Evolutionary conservation across 1,140 invertebrate species (phyloP), one percentile per base, ranked within the genome.

Genomic region (Trichogramma pretiosum): DNA sequence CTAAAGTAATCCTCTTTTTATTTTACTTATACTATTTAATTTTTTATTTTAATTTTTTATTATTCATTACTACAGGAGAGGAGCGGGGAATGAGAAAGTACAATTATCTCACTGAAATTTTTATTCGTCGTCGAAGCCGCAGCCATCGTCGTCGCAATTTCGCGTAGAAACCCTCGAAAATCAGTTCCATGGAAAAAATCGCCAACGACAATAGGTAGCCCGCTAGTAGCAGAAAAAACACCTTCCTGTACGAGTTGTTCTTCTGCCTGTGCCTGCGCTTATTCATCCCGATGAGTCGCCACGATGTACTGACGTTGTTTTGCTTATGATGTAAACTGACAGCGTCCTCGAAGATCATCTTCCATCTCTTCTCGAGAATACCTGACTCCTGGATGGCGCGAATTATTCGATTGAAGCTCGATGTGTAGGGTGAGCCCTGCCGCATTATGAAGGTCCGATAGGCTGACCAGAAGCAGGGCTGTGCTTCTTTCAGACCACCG

Each of bases 341-440:
- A 11, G 5, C 24, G 24, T 11, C 24, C 24, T 5, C 24, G 5
- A 5, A 11, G 24, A 5, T 5, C 24, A 28, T 7, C 5, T 28
- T 11, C 5, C 16, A 19, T 28, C 40, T 32, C 3, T 13, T 11
- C 7, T 3, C 33, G 5, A n/a, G 5, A 3, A 42, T 11, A 1
- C 46, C 46, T 4, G 38, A 23, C 11, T 48, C 28, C 1, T 33
- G 3, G 3, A 40, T 17, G 4, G 14, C 14, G 5, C 14, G 4
- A 1, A 48, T 48, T 10, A 41, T 8, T 1, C 23, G 13, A 14
- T 24, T 41, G 36, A 48, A 48, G 16, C 21, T 19, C 1, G 17
- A 7, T 5, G 46, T 48, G 14, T 26, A 48, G 3, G 46, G 46
- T 17, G 46, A 48, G 2, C 37, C 21, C n/a, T 41, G 38, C 3